Percentiles rank a stretch among this genome's conserved stretches.
phyloP scores from a whole-genome alignment of 2,888 invertebrate species.

The Subacronicta megacephala region DNA sequence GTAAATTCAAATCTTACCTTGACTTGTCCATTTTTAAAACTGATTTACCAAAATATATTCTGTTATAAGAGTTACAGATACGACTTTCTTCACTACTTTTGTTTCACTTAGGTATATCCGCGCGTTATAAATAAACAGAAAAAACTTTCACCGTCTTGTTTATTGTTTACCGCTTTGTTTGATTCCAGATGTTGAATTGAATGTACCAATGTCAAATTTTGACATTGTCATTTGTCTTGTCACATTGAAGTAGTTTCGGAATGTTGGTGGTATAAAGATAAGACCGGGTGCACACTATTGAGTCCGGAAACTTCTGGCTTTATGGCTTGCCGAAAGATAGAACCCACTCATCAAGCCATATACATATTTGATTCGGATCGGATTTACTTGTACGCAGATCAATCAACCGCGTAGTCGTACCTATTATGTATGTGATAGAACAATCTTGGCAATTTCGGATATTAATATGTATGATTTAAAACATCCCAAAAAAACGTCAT shows the following conservation, averaged over 20 bases:
- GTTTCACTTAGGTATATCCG: constrained; percentile 14
- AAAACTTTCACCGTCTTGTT: constrained; percentile 60
- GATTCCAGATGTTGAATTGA: constrained; percentile 46
- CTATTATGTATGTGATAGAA: no score
- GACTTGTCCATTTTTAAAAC: constrained; percentile 59
- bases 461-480: no score
- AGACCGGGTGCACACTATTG: no score
- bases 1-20: constrained; percentile 52
- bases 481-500: no score
- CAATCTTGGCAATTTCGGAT: no score
- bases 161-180: constrained; percentile 58
- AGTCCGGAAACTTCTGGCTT: no score
- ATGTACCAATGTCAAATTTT: constrained; percentile 26
- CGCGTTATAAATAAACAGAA: constrained; percentile 36
- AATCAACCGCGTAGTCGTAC: no score
- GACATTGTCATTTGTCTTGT: constrained; percentile 7
- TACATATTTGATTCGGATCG: no score
- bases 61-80: constrained; percentile 11
- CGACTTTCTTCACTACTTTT: constrained; percentile 18
- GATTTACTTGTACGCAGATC: no score
- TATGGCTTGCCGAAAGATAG: no score
- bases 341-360: no score
- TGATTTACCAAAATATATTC: constrained; percentile 6
- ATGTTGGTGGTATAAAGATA: constrained; percentile 1
- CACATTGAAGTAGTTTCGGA: constrained; percentile 21